Percentiles rank a stretch among this genome's conserved stretches.
phyloP scores from a whole-genome alignment of 2,888 invertebrate species.

The Orthosia incerta region DNA sequence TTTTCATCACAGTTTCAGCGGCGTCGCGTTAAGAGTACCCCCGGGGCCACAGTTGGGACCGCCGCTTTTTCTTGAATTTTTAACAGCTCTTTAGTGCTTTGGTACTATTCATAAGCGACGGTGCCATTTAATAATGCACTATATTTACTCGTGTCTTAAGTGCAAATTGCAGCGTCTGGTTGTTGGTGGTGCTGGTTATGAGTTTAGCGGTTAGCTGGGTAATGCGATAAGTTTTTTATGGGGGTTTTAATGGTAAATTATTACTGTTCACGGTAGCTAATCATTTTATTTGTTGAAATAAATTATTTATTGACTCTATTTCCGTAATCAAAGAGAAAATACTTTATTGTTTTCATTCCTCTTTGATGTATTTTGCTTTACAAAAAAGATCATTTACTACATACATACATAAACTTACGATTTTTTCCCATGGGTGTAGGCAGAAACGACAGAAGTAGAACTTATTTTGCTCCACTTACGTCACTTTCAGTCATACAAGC shows the following conservation, averaged over 20 bases:
- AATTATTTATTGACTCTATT: slow-evolving; percentile 15
- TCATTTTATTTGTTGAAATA: slow-evolving; percentile 10
- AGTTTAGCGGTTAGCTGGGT: slow-evolving; percentile 31
- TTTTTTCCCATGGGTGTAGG: too few relatives aligned
- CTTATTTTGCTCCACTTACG: too few relatives aligned
- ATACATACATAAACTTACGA: too few relatives aligned
- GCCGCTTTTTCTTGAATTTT: slow-evolving; percentile 86
- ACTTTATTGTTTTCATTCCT: not conserved
- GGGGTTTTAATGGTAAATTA: slow-evolving; percentile 42
- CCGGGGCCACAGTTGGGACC: slow-evolving; percentile 79
- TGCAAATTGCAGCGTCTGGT: slow-evolving; percentile 53
- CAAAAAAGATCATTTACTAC: too few relatives aligned
- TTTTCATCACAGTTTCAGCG: slow-evolving; percentile 79
- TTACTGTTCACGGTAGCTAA: not conserved
- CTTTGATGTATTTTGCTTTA: too few relatives aligned
- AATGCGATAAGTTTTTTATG: slow-evolving; percentile 52
- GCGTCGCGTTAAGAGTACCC: slow-evolving; percentile 79
- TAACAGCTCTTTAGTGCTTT: slow-evolving; percentile 78
- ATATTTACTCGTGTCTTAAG: slow-evolving; percentile 51
- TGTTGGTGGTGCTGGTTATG: slow-evolving; percentile 35
- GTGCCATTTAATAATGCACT: slow-evolving; percentile 56
- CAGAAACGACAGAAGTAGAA: too few relatives aligned
- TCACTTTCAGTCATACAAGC: too few relatives aligned
- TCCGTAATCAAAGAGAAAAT: not conserved
- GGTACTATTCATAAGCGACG: slow-evolving; percentile 71